Percentiles rank a stretch among this genome's conserved stretches.
Evolutionary conservation across 2,888 invertebrate genomes (phyloP).

Genomic region (Sisyra nigra): DNA sequence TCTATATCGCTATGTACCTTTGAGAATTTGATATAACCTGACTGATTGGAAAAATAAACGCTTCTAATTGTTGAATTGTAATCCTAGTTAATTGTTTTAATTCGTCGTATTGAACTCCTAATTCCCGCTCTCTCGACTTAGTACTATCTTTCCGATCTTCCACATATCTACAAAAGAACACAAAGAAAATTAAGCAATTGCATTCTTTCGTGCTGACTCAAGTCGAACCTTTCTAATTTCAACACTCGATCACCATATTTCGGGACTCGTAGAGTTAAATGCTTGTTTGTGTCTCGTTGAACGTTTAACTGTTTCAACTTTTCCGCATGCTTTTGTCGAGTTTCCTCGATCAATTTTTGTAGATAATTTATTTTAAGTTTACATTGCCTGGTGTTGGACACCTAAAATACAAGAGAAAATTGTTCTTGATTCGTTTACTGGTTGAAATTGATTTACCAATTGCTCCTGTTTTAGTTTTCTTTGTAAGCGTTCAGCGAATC

Average conservation of each 20-base stretch:
- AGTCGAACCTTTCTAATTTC: slow-evolving; percentile 32
- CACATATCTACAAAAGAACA: slow-evolving; percentile 26
- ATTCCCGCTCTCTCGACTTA: slow-evolving; percentile 29
- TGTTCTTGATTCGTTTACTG: slow-evolving; percentile 2
- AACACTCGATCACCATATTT: slow-evolving; percentile 46
- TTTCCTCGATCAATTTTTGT: slow-evolving; percentile 36
- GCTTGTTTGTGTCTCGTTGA: slow-evolving; percentile 21
- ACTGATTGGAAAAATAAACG: slow-evolving; percentile 52
- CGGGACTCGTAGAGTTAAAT: slow-evolving; percentile 35
- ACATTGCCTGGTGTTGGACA: slow-evolving; percentile 40
- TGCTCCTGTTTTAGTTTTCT: slow-evolving; percentile 28
- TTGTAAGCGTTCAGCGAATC: slow-evolving; percentile 34
- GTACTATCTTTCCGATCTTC: slow-evolving; percentile 33
- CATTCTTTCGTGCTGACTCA: too few species aligned
- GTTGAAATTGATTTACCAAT: slow-evolving; percentile 14
- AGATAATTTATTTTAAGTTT: slow-evolving; percentile 39
- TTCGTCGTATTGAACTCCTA: slow-evolving; percentile 32
- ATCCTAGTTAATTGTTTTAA: slow-evolving; percentile 38
- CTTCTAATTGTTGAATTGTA: slow-evolving; percentile 43
- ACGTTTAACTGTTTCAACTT: slow-evolving; percentile 21
- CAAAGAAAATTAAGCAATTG: too few species aligned
- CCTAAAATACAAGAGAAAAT: slow-evolving; percentile 24
- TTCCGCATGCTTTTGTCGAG: slow-evolving; percentile 25
- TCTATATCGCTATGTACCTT: slow-evolving; percentile 31
- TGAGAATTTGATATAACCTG: slow-evolving; percentile 29